phyloP scores from a whole-genome alignment of 2,797 vertebrate genomes.

The Pseudotriccus pelzelni region DNA sequence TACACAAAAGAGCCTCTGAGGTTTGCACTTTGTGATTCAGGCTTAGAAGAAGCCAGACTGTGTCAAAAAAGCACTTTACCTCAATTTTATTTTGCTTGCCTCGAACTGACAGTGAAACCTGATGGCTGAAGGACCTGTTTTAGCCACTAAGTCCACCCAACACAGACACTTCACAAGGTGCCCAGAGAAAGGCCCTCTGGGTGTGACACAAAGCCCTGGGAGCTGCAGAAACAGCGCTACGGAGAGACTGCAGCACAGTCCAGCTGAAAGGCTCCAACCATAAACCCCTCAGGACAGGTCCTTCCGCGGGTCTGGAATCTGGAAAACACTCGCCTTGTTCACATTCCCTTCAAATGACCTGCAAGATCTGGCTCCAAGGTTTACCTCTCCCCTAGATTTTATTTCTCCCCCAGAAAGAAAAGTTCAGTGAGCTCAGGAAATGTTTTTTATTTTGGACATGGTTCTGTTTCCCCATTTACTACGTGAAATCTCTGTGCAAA shows the following conservation, averaged over 20 bases:
- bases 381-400: constrained; percentile 20
- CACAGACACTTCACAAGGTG: background rate
- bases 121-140: background rate
- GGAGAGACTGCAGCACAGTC: background rate
- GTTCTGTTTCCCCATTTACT: background rate
- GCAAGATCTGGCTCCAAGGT: constrained; percentile 35
- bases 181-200: background rate
- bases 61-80: background rate
- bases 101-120: background rate
- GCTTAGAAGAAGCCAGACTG: background rate
- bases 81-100: background rate
- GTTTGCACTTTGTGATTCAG: background rate
- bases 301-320: background rate
- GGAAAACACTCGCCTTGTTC: constrained; percentile 30
- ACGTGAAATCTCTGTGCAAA: background rate
- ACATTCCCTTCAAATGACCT: constrained; percentile 18
- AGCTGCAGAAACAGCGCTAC: background rate
- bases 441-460: background rate
- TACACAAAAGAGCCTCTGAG: background rate
- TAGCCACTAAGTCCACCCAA: background rate
- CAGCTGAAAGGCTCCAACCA: background rate
- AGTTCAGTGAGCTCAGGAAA: constrained; percentile 17
- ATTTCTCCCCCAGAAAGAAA: constrained; percentile 33
- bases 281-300: constrained; percentile 14
- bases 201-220: background rate